These are phyloP conservation scores for Lasioglossum albipes DNA, from an alignment of 1,140 invertebrate species.

Conservation along the genomic window DNA sequence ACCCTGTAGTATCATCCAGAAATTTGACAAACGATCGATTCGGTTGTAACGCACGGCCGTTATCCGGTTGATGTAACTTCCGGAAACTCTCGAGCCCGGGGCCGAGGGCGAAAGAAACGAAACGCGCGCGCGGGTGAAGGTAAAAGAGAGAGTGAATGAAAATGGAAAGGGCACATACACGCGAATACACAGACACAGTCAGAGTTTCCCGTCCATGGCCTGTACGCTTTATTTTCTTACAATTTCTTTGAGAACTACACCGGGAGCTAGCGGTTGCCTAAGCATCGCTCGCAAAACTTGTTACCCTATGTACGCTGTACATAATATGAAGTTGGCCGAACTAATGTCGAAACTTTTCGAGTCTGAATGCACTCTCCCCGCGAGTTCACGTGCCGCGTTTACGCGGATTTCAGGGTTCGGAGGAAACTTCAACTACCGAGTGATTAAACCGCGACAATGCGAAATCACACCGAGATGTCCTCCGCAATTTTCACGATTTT, in stretches of 20 bases:
- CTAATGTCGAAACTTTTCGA: constrained; percentile 49
- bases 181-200: too few species aligned
- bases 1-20: background rate
- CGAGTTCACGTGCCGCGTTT: constrained; percentile 29
- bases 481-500: too few species aligned
- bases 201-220: constrained; percentile 16
- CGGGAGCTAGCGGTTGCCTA: constrained; percentile 13
- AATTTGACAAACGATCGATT: background rate
- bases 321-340: constrained; percentile 61
- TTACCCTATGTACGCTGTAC: constrained; percentile 54
- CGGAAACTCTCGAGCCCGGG: background rate
- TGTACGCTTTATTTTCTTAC: constrained; percentile 39
- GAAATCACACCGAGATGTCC: background rate
- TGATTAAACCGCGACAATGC: constrained; percentile 6
- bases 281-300: constrained; percentile 55
- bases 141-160: constrained; percentile 50
- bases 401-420: constrained; percentile 14
- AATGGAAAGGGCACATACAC: constrained; percentile 34
- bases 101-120: background rate
- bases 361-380: constrained; percentile 17
- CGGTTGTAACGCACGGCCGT: background rate
- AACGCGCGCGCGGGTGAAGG: background rate
- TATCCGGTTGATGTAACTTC: background rate
- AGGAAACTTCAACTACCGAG: constrained; percentile 1
- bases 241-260: constrained; percentile 46